phyloP scores from a whole-genome alignment of 53 echinoderm and acorn worm species.

The Astropecten irregularis region DNA sequence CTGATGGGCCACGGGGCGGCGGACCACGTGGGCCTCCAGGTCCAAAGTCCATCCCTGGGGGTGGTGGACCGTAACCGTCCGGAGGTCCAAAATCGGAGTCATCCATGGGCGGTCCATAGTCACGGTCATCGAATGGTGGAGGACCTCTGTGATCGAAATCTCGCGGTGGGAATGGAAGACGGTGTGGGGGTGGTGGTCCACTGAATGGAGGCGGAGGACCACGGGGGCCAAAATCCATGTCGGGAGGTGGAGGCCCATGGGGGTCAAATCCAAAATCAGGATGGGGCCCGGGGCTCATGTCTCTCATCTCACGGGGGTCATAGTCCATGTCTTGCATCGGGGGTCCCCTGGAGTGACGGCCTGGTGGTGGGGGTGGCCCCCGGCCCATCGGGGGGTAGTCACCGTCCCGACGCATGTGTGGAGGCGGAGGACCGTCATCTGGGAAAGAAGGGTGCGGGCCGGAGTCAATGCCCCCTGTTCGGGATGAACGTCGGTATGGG shows the following conservation, averaged over 20 bases:
- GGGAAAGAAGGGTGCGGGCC: slow-evolving; percentile 37
- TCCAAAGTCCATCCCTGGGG: no score
- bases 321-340: slow-evolving; percentile 27
- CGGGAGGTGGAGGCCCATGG: slow-evolving; percentile 41
- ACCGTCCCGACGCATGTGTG: slow-evolving; percentile 37
- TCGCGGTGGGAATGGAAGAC: slow-evolving; percentile 35
- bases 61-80: slow-evolving; percentile 53
- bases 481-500: not conserved
- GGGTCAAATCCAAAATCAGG: slow-evolving; percentile 41
- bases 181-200: slow-evolving; percentile 46
- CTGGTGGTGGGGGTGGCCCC: slow-evolving; percentile 46
- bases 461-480: slow-evolving; percentile 5
- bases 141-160: slow-evolving; percentile 38
- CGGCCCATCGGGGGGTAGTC: slow-evolving; percentile 54
- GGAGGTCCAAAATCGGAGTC: slow-evolving; percentile 56
- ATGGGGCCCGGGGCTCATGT: not conserved
- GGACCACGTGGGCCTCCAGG: slow-evolving; percentile 56
- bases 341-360: slow-evolving; percentile 51
- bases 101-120: slow-evolving; percentile 2
- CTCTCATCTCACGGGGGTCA: slow-evolving; percentile 31
- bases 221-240: slow-evolving; percentile 51
- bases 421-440: slow-evolving; percentile 49
- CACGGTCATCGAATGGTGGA: slow-evolving; percentile 36
- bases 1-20: slow-evolving; percentile 35
- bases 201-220: slow-evolving; percentile 33